Conservation (phyloP, 1,140 invertebrate genomes). For the Neodiprion virginianus region DNA sequence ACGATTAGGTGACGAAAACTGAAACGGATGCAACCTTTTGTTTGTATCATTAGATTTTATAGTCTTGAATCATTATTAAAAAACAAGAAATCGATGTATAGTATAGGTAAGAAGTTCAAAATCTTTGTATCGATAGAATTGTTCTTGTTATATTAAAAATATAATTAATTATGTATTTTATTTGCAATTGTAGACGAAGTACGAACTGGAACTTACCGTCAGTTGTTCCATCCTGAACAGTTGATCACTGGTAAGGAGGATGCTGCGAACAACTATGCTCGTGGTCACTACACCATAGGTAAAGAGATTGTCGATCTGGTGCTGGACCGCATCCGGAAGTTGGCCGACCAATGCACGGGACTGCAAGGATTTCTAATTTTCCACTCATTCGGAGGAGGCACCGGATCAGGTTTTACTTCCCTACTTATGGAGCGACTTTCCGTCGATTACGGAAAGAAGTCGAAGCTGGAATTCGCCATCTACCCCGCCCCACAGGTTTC, state of each 20-base stretch:
- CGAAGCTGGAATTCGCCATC: conserved; percentile 85
- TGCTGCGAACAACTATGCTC: conserved; percentile 84
- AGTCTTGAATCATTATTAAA: background rate
- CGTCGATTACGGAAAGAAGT: conserved; percentile 89
- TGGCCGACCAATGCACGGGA: conserved; percentile 70
- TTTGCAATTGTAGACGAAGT: conserved; percentile 64
- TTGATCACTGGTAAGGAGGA: conserved; percentile 81
- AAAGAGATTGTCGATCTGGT: conserved; percentile 71
- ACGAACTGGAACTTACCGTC: conserved; percentile 67
- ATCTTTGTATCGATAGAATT: background rate
- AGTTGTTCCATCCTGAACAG: conserved; percentile 78
- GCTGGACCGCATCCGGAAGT: conserved; percentile 63
- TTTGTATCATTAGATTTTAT: background rate
- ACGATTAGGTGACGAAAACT: too few species aligned
- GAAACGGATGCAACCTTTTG: too few species aligned
- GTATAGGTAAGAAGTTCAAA: background rate
- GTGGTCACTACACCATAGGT: conserved; percentile 73
- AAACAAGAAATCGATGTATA: background rate
- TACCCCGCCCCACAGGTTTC: conserved; percentile 89
- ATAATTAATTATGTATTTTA: background rate
- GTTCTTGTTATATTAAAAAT: background rate
- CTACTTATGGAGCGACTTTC: conserved; percentile 87
- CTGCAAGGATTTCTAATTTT: conserved; percentile 90
- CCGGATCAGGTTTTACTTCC: conserved; percentile 87
- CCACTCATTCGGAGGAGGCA: conserved; percentile 89